Conservation (phyloP, 2,113 vertebrate genomes). For the Indri indri region DNA sequence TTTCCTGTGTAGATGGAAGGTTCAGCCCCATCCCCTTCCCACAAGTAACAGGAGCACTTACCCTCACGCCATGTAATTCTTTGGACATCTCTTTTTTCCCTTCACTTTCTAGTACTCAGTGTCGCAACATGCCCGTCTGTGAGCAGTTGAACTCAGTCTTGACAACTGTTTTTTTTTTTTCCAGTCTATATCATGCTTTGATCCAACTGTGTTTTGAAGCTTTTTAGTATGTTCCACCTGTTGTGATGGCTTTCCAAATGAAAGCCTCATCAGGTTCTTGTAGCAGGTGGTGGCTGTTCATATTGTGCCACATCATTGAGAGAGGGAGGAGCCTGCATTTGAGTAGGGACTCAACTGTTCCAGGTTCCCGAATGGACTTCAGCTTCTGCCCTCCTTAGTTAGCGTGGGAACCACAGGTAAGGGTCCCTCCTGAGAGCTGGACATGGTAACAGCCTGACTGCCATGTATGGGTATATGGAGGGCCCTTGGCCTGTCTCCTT, state of each 20-base stretch:
- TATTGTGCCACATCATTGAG: not conserved
- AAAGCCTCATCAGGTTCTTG: not conserved
- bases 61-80: not conserved
- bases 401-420: not conserved
- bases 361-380: not conserved
- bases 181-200: too few species aligned
- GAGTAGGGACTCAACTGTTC: not conserved
- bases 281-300: not conserved
- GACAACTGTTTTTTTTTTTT: too few species aligned
- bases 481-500: not conserved
- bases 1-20: not conserved
- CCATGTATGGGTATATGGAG: rapidly evolving
- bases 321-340: not conserved
- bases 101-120: not conserved
- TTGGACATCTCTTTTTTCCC: not conserved
- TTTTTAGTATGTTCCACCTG: not conserved
- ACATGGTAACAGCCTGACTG: not conserved
- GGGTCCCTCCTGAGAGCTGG: not conserved
- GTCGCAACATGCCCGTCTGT: not conserved
- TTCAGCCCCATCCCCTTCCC: not conserved
- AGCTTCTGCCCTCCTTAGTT: not conserved
- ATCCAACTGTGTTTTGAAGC: not conserved
- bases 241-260: not conserved
- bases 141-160: not conserved
- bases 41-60: not conserved